These are phyloP conservation scores for Wasmannia auropunctata DNA, from an alignment of 1,140 invertebrate genomes.

Conservation along the genomic window DNA sequence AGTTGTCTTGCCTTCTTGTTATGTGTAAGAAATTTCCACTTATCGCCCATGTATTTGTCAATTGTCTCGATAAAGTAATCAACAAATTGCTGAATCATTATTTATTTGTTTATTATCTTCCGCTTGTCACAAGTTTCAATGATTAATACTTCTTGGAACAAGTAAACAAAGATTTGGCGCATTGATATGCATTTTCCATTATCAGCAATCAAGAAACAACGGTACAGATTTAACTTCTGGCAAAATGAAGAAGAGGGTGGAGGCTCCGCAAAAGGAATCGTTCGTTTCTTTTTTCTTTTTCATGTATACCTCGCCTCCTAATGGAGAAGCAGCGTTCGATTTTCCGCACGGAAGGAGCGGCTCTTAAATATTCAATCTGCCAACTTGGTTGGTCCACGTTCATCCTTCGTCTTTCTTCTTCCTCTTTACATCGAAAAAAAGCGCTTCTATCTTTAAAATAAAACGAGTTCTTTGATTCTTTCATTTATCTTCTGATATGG, in stretches of 20 bases:
- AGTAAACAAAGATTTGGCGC: background rate
- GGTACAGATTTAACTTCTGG: constrained; percentile 21
- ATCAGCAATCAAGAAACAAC: constrained; percentile 34
- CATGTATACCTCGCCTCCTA: constrained; percentile 69
- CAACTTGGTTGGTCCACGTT: constrained; percentile 54
- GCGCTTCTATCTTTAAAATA: constrained; percentile 9
- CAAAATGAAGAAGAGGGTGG: background rate
- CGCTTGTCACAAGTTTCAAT: background rate
- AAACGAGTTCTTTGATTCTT: constrained; percentile 69
- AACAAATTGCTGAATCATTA: background rate
- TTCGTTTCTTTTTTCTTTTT: constrained; percentile 8
- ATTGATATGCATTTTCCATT: constrained; percentile 26
- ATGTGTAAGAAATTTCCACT: background rate
- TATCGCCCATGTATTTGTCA: background rate
- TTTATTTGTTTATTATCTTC: constrained; percentile 19
- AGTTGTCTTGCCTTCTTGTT: background rate
- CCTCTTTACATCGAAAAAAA: background rate
- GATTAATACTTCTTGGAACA: background rate
- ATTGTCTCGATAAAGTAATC: background rate
- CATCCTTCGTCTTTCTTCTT: constrained; percentile 23
- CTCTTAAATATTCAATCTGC: constrained; percentile 82
- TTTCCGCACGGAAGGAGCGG: constrained; percentile 76
- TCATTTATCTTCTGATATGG: background rate
- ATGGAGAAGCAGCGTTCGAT: constrained; percentile 82
- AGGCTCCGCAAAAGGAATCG: background rate